Evolutionary conservation across 2,113 vertebrate genomes (phyloP), one percentile per base, ranked within the genome.

Genomic region (Litocranius walleri): DNA sequence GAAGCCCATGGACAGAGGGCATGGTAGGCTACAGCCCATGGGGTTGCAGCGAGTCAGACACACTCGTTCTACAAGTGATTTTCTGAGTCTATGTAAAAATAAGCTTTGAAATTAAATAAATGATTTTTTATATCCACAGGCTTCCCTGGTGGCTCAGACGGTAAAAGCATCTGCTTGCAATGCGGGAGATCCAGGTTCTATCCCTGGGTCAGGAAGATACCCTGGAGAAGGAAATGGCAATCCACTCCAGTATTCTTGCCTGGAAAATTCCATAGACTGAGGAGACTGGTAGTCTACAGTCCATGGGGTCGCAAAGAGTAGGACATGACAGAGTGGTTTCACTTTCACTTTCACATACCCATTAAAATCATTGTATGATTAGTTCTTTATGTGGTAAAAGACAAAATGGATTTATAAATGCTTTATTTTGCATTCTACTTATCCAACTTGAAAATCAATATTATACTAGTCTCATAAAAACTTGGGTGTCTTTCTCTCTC

Each of bases 41-140:
- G 64, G 16, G 33, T 67, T n/a, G 8, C 33, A 67, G 9, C 8
- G 0, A 67, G 17, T 36, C 64, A 67, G 64, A 36, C 33, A 36
- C 8, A 36, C 16, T 67, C 25, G 33, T 86, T 81, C 52, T 86
- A 81, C 29, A 11, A 83, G 19, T 33, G 21, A 78, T 92, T 90
- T 96, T 92, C 43, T 92, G 30, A 56, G 57, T 85, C 5, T 71
- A 16, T 48, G 36, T 67, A 71, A 97, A 95, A 89, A 61, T 21
- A 80, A 48, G 36, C 62, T 88, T 36, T 88, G 33, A 92, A 91
- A 94, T 94, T 92, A 80, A 96, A 64, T 80, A 94, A 96, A 88
- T 84, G 33, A 88, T 45, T 80, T 61, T 90, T 40, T 59, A 1
- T 71, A 71, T 7, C 77, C 40, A 88, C 48, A 2, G 48, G 48